phyloP scores from a whole-genome alignment of 1,140 invertebrate genomes.

The Phymastichus coffea region DNA sequence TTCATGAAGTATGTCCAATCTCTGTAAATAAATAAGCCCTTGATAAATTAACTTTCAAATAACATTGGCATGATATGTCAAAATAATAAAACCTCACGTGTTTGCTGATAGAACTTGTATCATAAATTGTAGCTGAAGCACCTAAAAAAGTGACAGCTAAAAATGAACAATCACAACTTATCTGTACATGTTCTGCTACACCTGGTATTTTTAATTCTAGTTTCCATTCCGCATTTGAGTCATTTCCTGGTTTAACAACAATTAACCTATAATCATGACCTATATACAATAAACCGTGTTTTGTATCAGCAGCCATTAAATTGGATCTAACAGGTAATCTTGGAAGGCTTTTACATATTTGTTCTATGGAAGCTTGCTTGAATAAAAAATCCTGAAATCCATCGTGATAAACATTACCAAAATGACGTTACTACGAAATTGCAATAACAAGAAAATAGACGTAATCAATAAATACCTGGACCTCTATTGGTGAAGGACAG shows the following conservation, averaged over 20 bases:
- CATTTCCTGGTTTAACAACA: conserved; percentile 39
- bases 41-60: conserved; percentile 7
- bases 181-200: conserved; percentile 37
- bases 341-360: conserved; percentile 42
- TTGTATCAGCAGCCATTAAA: conserved; percentile 44
- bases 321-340: conserved; percentile 37
- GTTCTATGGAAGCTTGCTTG: conserved; percentile 38
- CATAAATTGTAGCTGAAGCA: conserved; percentile 45
- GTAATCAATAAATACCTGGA: too few relatives aligned
- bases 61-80: neutral
- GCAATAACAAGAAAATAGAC: neutral
- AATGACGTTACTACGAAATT: neutral
- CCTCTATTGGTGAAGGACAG: conserved; percentile 39
- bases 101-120: conserved; percentile 38
- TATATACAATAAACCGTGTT: conserved; percentile 47
- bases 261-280: conserved; percentile 45
- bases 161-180: conserved; percentile 49
- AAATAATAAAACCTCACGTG: conserved; percentile 34
- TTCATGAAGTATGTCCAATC: conserved; percentile 40
- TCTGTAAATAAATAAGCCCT: conserved; percentile 31
- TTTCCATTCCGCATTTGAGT: conserved; percentile 42
- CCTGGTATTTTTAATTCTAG: conserved; percentile 40
- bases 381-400: conserved; percentile 52
- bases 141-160: conserved; percentile 41
- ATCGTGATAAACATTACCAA: too few relatives aligned